phyloP scores from a whole-genome alignment of 2,888 invertebrate species.

The Gandaritis pyraliata region DNA sequence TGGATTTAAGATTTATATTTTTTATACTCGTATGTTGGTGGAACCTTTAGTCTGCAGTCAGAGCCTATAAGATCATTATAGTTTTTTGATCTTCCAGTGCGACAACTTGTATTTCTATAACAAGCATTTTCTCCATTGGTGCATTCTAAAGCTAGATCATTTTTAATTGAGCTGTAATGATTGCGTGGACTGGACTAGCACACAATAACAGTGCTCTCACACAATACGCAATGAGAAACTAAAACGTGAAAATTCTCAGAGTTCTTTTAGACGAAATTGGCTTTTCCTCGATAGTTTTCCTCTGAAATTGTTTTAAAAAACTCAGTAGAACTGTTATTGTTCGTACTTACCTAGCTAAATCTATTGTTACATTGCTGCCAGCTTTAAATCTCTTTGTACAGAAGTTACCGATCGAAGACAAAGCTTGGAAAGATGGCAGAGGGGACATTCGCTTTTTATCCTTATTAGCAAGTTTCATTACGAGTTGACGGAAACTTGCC shows the following conservation, averaged over 20 bases:
- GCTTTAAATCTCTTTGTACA: slow-evolving; percentile 48
- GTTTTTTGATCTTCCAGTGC: too few species aligned
- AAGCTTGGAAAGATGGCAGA: slow-evolving; percentile 60
- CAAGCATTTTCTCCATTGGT: too few species aligned
- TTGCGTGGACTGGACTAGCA: neutral
- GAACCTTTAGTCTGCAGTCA: too few species aligned
- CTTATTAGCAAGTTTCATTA: neutral
- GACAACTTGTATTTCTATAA: neutral
- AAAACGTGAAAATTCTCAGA: neutral
- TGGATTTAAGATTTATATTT: slow-evolving; percentile 8
- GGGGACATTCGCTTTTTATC: slow-evolving; percentile 51
- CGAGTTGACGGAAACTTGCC: slow-evolving; percentile 68
- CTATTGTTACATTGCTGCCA: slow-evolving; percentile 56
- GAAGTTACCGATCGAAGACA: slow-evolving; percentile 69
- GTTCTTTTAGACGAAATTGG: neutral
- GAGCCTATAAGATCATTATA: too few species aligned
- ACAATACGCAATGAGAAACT: neutral
- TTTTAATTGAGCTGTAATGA: neutral
- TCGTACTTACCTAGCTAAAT: slow-evolving; percentile 30
- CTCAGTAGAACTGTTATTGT: slow-evolving; percentile 44
- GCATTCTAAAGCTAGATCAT: neutral
- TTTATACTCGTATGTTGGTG: too few species aligned
- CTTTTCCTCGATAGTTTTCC: slow-evolving; percentile 18
- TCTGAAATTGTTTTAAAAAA: slow-evolving; percentile 44
- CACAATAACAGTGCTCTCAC: neutral